Evolutionary conservation across 2,113 vertebrate species (phyloP).

Genomic region (Garra rufa): DNA sequence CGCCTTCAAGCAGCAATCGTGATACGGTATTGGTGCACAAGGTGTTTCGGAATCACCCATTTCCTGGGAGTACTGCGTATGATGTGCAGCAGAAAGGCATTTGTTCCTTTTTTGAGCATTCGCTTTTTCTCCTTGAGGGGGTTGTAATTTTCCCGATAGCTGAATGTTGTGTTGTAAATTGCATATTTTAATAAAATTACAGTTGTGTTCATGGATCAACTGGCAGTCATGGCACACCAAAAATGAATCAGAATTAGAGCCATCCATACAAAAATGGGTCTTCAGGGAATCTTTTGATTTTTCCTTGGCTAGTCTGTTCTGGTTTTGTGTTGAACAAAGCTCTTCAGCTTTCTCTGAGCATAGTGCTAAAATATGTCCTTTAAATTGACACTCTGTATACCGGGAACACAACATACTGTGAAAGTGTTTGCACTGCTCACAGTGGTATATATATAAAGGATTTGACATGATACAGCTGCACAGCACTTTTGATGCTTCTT

Average conservation of each 20-base stretch:
- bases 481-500: fast-evolving
- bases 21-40: conserved; percentile 55
- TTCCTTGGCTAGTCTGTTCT: not conserved
- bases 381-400: fast-evolving
- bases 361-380: not conserved
- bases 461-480: conserved; percentile 58
- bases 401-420: conserved; percentile 31
- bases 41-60: not conserved
- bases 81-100: conserved; percentile 14
- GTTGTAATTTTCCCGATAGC: conserved; percentile 26
- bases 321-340: not conserved
- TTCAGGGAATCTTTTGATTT: conserved; percentile 39
- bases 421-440: conserved; percentile 44
- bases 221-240: conserved; percentile 42
- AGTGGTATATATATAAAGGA: not conserved
- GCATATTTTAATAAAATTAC: not conserved
- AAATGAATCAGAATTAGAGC: not conserved
- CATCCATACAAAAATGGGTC: conserved; percentile 8
- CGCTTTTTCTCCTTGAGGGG: not conserved
- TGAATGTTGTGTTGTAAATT: not conserved
- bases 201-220: conserved; percentile 37
- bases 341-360: fast-evolving
- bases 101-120: conserved; percentile 29
- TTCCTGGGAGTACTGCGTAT: not conserved
- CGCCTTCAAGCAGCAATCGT: conserved; percentile 60